phyloP scores from a whole-genome alignment of 2,888 invertebrate genomes.

The Cenopis cana region DNA sequence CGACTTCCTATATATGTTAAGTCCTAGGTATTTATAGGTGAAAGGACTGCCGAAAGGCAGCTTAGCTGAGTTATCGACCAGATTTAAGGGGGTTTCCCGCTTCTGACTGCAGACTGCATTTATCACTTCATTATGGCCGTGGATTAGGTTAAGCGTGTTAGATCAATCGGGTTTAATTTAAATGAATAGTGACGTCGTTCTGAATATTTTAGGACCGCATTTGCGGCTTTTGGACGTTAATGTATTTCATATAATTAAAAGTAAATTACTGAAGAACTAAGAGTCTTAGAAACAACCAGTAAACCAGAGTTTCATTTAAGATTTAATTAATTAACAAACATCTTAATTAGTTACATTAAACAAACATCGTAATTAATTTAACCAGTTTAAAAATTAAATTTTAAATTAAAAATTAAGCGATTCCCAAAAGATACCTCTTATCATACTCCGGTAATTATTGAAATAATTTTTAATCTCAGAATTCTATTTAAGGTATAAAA shows the following conservation, averaged over 20 bases:
- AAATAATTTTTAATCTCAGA: constrained; percentile 9
- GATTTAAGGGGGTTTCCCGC: background rate
- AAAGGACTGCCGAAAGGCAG: background rate
- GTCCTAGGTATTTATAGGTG: background rate
- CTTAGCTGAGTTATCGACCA: constrained; percentile 20
- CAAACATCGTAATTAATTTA: too few relatives aligned
- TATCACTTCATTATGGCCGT: constrained; percentile 7
- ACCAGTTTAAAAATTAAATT: too few relatives aligned
- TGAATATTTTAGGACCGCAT: background rate
- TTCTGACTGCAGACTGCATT: constrained; percentile 16
- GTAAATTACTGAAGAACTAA: too few relatives aligned
- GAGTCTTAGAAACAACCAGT: too few relatives aligned
- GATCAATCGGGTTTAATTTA: constrained; percentile 7
- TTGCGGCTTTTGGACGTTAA: background rate
- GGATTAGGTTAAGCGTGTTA: constrained; percentile 5
- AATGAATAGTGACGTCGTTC: background rate
- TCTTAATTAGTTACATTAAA: too few relatives aligned
- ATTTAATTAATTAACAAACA: too few relatives aligned
- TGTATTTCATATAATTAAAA: too few relatives aligned
- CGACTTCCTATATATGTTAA: background rate
- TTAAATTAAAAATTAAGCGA: background rate
- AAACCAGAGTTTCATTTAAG: too few relatives aligned
- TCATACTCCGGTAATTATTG: background rate
- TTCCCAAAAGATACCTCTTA: background rate
- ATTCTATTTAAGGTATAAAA: constrained; percentile 35